Evolutionary conservation across 2,113 vertebrate genomes (phyloP).

Genomic region (Halcyon senegalensis): DNA sequence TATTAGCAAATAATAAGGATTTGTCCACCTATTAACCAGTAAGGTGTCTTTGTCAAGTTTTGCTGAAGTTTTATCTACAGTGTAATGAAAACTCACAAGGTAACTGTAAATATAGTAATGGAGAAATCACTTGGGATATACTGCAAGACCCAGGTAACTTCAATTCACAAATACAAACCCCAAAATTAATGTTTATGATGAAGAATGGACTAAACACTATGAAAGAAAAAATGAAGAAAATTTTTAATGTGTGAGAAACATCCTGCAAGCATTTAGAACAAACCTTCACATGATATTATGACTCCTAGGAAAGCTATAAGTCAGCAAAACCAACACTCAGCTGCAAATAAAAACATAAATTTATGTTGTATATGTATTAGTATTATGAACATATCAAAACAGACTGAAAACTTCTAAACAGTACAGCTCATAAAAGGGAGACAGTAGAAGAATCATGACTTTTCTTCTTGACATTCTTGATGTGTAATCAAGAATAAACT

Average conservation of each 20-base stretch:
- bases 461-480: no score
- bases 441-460: background rate
- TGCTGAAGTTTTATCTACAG: background rate
- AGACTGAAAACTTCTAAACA: background rate
- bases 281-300: background rate
- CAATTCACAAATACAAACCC: background rate
- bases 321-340: background rate
- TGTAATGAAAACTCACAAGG: background rate
- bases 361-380: background rate
- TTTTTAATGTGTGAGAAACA: background rate
- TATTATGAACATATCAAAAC: background rate
- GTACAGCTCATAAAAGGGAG: background rate
- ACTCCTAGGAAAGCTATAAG: background rate
- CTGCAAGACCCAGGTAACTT: background rate
- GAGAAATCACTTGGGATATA: background rate
- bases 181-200: background rate
- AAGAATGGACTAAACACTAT: background rate
- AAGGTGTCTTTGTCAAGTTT: background rate
- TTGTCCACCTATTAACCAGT: conserved; percentile 10
- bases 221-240: background rate
- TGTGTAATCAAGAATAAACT: background rate
- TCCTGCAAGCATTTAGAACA: background rate
- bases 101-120: background rate
- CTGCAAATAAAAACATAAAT: background rate
- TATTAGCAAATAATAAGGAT: background rate